Evolutionary conservation across 2,797 vertebrate genomes (phyloP).

Genomic region (Karalla daura): DNA sequence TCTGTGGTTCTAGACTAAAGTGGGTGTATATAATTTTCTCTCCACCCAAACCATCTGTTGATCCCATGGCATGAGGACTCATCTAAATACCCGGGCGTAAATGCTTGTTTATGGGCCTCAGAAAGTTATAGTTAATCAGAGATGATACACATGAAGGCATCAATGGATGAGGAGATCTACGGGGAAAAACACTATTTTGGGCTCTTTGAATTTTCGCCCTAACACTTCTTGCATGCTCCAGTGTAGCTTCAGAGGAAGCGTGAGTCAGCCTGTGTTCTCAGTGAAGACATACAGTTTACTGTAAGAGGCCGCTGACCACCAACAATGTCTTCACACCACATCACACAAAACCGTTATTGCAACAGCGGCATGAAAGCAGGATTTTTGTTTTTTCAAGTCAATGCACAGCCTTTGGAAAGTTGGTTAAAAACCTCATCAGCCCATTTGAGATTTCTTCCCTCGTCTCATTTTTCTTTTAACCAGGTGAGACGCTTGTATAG

Average conservation of each 20-base stretch:
- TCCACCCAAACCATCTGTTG: constrained; percentile 77
- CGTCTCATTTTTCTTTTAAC: constrained; percentile 12
- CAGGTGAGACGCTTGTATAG: constrained; percentile 6
- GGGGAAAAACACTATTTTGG: neutral
- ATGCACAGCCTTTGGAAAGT: neutral
- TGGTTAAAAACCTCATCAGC: too few relatives aligned
- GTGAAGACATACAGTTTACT: constrained; percentile 25
- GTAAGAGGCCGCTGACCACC: constrained; percentile 40
- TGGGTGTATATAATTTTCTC: constrained; percentile 75
- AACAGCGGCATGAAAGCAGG: constrained; percentile 28
- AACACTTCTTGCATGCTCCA: neutral
- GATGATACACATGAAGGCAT: neutral
- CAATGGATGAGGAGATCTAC: neutral
- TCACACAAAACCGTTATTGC: constrained; percentile 10
- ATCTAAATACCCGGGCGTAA: constrained; percentile 28
- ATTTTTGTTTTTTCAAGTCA: constrained; percentile 10
- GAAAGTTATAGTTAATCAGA: constrained; percentile 8
- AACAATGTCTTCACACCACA: constrained; percentile 28
- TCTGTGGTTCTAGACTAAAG: constrained; percentile 79
- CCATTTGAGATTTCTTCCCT: neutral
- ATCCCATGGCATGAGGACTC: constrained; percentile 49
- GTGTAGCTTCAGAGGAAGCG: neutral
- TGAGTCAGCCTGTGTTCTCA: constrained; percentile 23
- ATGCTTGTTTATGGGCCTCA: constrained; percentile 15
- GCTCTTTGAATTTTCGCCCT: neutral